Base-by-base conservation (phyloP, 2,113 vertebrate genomes). In the Antigone vipio region DNA sequence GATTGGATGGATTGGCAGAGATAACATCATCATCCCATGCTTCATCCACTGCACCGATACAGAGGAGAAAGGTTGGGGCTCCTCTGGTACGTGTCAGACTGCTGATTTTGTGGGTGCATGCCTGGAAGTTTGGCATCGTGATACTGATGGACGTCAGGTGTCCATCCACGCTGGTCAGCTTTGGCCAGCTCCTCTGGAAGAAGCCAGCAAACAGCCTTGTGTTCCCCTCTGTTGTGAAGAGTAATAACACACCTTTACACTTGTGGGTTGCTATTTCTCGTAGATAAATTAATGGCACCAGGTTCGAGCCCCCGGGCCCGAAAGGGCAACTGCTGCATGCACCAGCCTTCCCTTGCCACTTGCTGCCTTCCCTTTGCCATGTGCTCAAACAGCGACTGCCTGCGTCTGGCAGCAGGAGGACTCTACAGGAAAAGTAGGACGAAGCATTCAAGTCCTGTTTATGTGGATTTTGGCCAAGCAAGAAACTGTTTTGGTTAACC, bases 261-360 rank as follows among this genome's bases (percentile, higher is more conserved):
- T 18, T 5, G 24, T 15, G 30, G 24, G 5, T 18, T 12, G 49
- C 58, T 24, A 0, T 19, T 86, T 29, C 23, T 63, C 15, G 1
- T 2, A 8, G 29, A 4, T 1, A 16, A 47, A 13, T 19, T 15
- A 5, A 11, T 9, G 34, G 73, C 9, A 32, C 23, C 21, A 6
- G 21, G 11, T 15, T 21, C 4, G 21, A 80, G 47, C 50, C 60
- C n/a, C 62, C 26, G 7, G 34, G 56, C 56, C 66, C 0, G 0
- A n/a, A 45, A 21, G 3, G 15, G 49, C 49, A 76, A 6, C 42
- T 0, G 0, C 58, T 30, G 52, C 22, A 0, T 5, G 59, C 15
- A 5, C 38, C n/a, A 71, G 24, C 72, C 64, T 45, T 47, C 22
- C 74, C 32, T 16, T 53, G 52, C 78, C 38, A 2, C 10, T 49